Percentiles rank a stretch among this genome's conserved stretches.
phyloP scores from a whole-genome alignment of 1,140 invertebrate species.

The Meteorus sp. region DNA sequence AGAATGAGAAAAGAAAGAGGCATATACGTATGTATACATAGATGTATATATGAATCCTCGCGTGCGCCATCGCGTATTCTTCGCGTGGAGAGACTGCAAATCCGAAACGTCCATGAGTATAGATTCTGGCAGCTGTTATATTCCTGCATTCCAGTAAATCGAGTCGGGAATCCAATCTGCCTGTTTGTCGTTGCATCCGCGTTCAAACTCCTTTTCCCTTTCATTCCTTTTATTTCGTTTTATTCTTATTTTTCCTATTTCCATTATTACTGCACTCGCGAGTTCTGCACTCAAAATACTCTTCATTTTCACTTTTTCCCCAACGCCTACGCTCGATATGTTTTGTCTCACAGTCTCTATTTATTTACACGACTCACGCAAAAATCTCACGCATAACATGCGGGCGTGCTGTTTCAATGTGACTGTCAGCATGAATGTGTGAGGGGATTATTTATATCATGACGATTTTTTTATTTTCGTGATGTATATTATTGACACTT shows the following conservation, averaged over 20 bases:
- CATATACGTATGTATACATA: constrained; percentile 10
- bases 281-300: constrained; percentile 10
- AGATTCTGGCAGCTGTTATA: constrained; percentile 42
- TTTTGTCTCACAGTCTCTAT: too few species aligned
- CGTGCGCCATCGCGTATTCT: constrained; percentile 3
- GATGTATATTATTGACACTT: too few species aligned
- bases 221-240: constrained; percentile 24
- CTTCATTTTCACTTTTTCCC: constrained; percentile 13
- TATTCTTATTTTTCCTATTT: constrained; percentile 24
- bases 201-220: constrained; percentile 31
- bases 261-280: constrained; percentile 22
- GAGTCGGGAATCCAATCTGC: constrained; percentile 49
- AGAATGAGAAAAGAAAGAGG: constrained; percentile 3
- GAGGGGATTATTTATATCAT: too few species aligned
- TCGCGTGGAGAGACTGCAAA: constrained; percentile 37
- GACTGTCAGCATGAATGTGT: too few species aligned
- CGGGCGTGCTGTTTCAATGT: too few species aligned
- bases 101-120: constrained; percentile 27
- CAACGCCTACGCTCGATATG: background rate
- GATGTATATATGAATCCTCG: background rate
- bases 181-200: constrained; percentile 42
- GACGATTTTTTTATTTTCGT: too few species aligned
- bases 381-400: too few species aligned
- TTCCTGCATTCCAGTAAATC: constrained; percentile 50
- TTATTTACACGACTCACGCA: too few species aligned